Conservation (phyloP, 1,140 invertebrate species). For the Sarcophaga bullata region DNA sequence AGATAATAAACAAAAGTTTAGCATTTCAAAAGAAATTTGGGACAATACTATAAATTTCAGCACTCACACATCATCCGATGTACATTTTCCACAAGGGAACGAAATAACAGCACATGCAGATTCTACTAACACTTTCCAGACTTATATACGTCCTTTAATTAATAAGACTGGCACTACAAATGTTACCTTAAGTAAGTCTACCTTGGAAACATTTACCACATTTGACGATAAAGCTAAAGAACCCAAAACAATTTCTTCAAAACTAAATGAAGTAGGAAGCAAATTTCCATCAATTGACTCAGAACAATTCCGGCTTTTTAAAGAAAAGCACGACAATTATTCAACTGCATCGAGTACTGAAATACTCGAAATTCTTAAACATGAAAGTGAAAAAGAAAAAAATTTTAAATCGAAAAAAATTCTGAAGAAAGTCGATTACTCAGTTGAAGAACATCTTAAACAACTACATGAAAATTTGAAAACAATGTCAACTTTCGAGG, state of each 20-base stretch:
- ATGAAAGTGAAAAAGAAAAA: too few species aligned
- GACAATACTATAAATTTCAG: neutral
- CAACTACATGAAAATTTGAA: neutral
- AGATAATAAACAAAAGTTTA: conserved; percentile 14
- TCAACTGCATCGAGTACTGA: too few species aligned
- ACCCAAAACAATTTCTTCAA: neutral
- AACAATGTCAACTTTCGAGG: neutral
- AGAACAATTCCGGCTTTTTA: neutral
- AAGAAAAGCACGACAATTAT: neutral
- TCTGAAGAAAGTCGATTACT: neutral
- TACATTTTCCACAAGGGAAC: neutral
- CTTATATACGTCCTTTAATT: neutral
- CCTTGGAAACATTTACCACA: neutral
- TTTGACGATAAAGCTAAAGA: neutral
- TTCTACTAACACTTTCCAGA: too few species aligned
- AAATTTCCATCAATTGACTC: too few species aligned
- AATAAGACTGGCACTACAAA: neutral
- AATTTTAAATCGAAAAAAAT: neutral
- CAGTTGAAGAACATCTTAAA: neutral
- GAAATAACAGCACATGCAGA: conserved; percentile 27
- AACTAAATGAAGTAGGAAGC: neutral
- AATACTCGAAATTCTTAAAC: too few species aligned
- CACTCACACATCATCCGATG: neutral
- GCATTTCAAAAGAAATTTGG: conserved; percentile 28
- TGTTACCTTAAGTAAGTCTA: neutral